Evolutionary conservation across 2,113 vertebrate species (phyloP).

Genomic region (Camelus dromedarius): DNA sequence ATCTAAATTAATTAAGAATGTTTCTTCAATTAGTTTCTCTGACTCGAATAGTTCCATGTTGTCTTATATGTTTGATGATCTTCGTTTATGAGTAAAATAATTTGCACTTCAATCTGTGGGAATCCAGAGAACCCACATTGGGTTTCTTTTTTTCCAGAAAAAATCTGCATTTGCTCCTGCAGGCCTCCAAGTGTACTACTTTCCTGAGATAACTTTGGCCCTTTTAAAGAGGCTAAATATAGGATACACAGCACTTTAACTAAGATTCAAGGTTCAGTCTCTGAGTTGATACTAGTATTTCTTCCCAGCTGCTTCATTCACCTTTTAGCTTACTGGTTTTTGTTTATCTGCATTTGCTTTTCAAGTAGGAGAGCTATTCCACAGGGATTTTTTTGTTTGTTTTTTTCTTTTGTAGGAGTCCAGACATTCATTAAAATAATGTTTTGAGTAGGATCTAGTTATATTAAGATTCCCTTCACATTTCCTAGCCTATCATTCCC

Average conservation of each 20-base stretch:
- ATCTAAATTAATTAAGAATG: not conserved
- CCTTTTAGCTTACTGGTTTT: not conserved
- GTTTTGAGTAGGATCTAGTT: not conserved
- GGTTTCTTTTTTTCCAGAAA: not conserved
- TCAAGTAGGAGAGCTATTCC: not conserved
- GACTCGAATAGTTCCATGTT: not conserved
- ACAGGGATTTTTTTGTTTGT: not conserved
- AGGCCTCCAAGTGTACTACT: not conserved
- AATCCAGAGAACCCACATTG: not conserved
- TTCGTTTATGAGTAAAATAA: not conserved
- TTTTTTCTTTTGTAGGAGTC: not conserved
- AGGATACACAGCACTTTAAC: not conserved
- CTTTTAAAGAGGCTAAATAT: not conserved
- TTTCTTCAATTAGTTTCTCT: not conserved
- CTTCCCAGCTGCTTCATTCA: not conserved
- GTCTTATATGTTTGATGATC: not conserved
- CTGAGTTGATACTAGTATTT: not conserved
- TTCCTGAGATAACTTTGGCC: not conserved
- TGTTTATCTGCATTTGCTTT: not conserved
- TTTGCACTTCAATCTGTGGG: not conserved
- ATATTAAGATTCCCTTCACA: not conserved
- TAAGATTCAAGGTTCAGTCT: not conserved
- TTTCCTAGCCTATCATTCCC: not conserved
- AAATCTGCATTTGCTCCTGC: not conserved
- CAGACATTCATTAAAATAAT: not conserved